phyloP scores from a whole-genome alignment of 1,140 invertebrate genomes.

The Varroa destructor region DNA sequence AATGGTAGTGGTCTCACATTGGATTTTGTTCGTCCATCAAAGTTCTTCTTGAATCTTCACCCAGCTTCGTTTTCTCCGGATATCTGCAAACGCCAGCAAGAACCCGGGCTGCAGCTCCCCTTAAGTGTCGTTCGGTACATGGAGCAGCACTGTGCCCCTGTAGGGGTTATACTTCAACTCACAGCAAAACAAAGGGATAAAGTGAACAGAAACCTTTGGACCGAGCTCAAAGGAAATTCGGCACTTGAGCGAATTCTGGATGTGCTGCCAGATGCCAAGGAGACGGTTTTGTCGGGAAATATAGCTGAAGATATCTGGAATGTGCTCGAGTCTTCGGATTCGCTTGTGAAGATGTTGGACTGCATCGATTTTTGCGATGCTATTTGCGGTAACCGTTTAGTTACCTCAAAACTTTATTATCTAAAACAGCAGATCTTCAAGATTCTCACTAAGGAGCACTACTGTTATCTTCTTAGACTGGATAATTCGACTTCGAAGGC shows the following conservation, averaged over 20 bases:
- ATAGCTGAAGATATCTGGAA: conserved; percentile 18
- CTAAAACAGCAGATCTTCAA: background rate
- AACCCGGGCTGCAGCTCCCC: background rate
- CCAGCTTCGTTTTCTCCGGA: background rate
- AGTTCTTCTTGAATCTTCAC: background rate
- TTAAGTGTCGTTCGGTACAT: conserved; percentile 10
- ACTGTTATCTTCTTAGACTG: background rate
- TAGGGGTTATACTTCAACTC: background rate
- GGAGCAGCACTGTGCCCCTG: conserved; percentile 14
- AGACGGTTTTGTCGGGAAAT: conserved; percentile 9
- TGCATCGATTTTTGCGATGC: conserved; percentile 20
- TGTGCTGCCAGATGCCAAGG: conserved; percentile 1
- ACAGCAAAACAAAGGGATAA: too few relatives aligned
- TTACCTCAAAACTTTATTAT: background rate
- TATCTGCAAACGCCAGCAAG: conserved; percentile 5
- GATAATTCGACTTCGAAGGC: background rate
- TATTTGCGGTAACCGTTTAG: background rate
- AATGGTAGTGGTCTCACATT: background rate
- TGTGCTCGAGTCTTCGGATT: conserved; percentile 1
- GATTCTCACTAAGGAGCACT: background rate
- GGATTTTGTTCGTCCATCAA: background rate
- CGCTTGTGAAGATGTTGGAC: conserved; percentile 4
- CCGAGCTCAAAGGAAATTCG: background rate
- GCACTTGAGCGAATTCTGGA: background rate
- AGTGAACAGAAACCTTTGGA: background rate